These are phyloP conservation scores for Noctua pronuba DNA, from an alignment of 2,888 invertebrate genomes.

Conservation along the genomic window DNA sequence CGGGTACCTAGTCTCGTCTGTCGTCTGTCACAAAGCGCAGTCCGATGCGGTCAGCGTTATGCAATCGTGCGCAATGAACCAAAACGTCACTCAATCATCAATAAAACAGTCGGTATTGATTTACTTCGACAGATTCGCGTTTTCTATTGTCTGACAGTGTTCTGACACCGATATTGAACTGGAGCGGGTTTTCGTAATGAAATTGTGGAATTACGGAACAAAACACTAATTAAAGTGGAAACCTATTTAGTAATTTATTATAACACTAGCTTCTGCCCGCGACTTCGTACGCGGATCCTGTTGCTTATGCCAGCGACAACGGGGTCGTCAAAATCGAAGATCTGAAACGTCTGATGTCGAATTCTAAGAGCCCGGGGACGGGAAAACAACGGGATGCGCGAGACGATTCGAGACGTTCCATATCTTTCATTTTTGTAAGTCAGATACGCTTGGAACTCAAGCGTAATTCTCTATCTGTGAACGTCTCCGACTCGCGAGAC, in stretches of 20 bases:
- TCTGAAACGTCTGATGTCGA: too few species aligned
- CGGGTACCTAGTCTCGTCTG: conserved; percentile 7
- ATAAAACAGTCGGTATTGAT: conserved; percentile 58
- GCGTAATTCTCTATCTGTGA: too few species aligned
- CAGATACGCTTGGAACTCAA: too few species aligned
- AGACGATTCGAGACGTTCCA: too few species aligned
- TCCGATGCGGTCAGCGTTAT: conserved; percentile 54
- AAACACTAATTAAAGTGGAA: conserved; percentile 27
- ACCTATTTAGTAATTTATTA: neutral
- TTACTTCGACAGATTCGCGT: conserved; percentile 55
- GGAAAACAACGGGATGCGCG: too few species aligned
- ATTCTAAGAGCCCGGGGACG: too few species aligned
- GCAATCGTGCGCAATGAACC: conserved; percentile 62
- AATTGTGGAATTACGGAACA: conserved; percentile 8
- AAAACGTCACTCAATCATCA: conserved; percentile 63
- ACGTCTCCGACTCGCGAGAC: too few species aligned
- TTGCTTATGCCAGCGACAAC: too few species aligned
- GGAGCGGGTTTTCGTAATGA: conserved; percentile 37
- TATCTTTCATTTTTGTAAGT: too few species aligned
- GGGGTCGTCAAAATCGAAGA: too few species aligned
- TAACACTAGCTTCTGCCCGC: too few species aligned
- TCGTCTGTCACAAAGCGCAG: conserved; percentile 30
- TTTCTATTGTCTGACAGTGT: conserved; percentile 53
- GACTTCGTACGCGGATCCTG: too few species aligned
- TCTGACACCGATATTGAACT: conserved; percentile 31